These are phyloP conservation scores for Triops cancriformis DNA, from an alignment of 1,140 invertebrate genomes.

Conservation along the genomic window DNA sequence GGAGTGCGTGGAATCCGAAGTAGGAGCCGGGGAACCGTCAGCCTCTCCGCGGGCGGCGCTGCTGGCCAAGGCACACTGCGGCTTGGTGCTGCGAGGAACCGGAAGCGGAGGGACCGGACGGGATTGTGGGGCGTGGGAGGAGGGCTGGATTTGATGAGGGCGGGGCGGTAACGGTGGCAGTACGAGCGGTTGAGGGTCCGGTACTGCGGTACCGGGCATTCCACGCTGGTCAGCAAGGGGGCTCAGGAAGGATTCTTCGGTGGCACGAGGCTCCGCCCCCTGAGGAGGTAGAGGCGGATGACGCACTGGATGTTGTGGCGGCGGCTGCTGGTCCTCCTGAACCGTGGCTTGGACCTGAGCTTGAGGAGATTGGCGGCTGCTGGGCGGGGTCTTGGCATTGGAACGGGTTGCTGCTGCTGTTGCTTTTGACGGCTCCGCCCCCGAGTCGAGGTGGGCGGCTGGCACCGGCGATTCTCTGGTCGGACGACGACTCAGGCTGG, in stretches of 20 bases:
- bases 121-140: conserved; percentile 17
- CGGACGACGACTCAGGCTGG: conserved; percentile 36
- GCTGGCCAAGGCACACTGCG: conserved; percentile 32
- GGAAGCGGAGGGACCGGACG: conserved; percentile 21
- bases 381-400: neutral
- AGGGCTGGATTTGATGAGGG: conserved; percentile 20
- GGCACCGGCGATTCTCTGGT: conserved; percentile 32
- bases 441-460: conserved; percentile 27
- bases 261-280: conserved; percentile 29
- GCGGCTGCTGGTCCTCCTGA: neutral
- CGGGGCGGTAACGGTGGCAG: conserved; percentile 28
- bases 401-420: conserved; percentile 25
- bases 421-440: conserved; percentile 30
- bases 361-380: conserved; percentile 31
- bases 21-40: conserved; percentile 33
- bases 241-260: conserved; percentile 26
- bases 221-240: conserved; percentile 16
- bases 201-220: neutral
- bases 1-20: conserved; percentile 31
- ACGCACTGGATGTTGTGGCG: neutral
- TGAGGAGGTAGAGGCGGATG: conserved; percentile 32
- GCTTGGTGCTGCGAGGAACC: conserved; percentile 32
- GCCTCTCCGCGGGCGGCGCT: conserved; percentile 31
- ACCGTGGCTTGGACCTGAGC: conserved; percentile 29
- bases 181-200: conserved; percentile 17